Evolutionary conservation across 2,113 vertebrate species (phyloP).

Genomic region (Corythornis cristatus): DNA sequence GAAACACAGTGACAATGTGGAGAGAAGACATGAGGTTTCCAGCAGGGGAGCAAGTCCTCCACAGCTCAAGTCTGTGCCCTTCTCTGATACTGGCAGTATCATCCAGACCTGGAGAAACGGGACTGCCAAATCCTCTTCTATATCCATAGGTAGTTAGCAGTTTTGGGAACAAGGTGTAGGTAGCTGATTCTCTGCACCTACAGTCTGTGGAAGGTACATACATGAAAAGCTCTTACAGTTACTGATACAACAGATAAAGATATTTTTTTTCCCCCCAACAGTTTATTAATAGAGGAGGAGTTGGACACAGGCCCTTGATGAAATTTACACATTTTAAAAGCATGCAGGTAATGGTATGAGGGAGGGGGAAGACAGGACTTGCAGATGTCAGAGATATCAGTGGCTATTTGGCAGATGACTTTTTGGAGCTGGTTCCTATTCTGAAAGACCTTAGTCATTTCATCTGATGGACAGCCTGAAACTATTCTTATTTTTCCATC

Average conservation of each 20-base stretch:
- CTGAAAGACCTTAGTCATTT: not conserved
- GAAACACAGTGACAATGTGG: fast-evolving
- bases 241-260: not conserved
- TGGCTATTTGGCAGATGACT: not conserved
- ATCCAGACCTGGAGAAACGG: not conserved
- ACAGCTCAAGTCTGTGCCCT: fast-evolving
- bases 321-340: not conserved
- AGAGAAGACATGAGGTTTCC: not conserved
- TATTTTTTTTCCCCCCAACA: not conserved
- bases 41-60: fast-evolving
- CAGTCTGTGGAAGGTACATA: not conserved
- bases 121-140: not conserved
- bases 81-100: not conserved
- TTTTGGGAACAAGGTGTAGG: not conserved
- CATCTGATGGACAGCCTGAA: not conserved
- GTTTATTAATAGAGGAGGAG: not conserved
- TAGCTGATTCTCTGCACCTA: not conserved
- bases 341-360: not conserved
- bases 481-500: constrained; percentile 7
- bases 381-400: not conserved
- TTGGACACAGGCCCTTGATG: not conserved
- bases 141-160: not conserved
- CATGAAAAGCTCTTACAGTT: not conserved
- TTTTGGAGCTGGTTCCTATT: not conserved
- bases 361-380: not conserved